Percentiles rank a stretch among this genome's conserved stretches.
phyloP scores from a whole-genome alignment of 2,888 invertebrate genomes.

The Ypsolopha scabrella region DNA sequence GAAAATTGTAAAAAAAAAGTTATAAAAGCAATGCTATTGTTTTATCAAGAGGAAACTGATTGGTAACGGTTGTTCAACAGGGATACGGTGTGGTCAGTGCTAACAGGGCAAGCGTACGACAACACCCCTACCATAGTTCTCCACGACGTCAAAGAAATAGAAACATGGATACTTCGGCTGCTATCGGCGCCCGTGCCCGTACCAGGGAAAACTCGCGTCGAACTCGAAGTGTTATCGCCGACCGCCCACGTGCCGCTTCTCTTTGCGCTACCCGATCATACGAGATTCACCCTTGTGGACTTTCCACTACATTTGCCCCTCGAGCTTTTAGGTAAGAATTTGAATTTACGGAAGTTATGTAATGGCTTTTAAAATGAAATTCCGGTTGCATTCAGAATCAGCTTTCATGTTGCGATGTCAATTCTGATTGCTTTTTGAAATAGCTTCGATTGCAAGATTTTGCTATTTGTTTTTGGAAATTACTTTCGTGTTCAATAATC shows the following conservation, averaged over 20 bases:
- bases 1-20: too few species aligned
- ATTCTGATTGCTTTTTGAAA: too few species aligned
- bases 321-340: conserved; percentile 83
- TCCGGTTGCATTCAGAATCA: too few species aligned
- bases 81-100: conserved; percentile 96
- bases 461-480: too few species aligned
- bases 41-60: too few species aligned
- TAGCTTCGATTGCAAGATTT: too few species aligned
- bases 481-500: not conserved
- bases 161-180: conserved; percentile 97
- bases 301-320: conserved; percentile 98
- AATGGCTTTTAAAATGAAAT: not conserved
- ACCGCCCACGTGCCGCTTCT: conserved; percentile 86
- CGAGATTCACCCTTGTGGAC: conserved; percentile 95
- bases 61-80: conserved; percentile 48
- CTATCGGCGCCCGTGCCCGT: conserved; percentile 98
- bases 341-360: not conserved
- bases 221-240: conserved; percentile 85
- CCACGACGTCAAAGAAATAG: conserved; percentile 97
- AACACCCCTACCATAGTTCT: conserved; percentile 88
- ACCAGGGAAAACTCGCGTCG: conserved; percentile 91
- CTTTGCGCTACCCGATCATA: conserved; percentile 97
- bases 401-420: too few species aligned
- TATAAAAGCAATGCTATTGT: too few species aligned
- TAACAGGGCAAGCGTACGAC: conserved; percentile 86